These are phyloP conservation scores for Litoditis marina DNA, from an alignment of 2,888 invertebrate genomes.

Conservation along the genomic window DNA sequence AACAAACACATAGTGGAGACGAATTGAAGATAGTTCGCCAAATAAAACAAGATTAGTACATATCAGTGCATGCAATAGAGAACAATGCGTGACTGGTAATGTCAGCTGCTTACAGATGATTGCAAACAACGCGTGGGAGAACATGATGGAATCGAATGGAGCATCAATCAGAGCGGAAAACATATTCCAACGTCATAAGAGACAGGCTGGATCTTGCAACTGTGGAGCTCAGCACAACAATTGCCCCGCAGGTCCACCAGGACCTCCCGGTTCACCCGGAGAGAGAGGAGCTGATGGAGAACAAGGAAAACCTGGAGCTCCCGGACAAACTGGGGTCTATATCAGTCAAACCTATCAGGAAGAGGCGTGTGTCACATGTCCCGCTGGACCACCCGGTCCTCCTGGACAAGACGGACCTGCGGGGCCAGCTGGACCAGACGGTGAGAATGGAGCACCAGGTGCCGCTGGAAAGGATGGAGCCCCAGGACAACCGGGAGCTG, in stretches of 20 bases:
- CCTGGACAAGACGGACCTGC: constrained; percentile 28
- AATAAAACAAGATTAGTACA: too few species aligned
- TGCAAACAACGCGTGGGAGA: too few species aligned
- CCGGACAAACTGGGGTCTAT: not conserved
- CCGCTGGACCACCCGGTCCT: constrained; percentile 3
- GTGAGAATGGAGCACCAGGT: constrained; percentile 29
- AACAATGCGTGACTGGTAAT: too few species aligned
- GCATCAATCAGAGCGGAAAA: too few species aligned
- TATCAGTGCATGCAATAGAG: too few species aligned
- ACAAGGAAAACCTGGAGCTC: constrained; percentile 1
- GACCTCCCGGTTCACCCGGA: constrained; percentile 15
- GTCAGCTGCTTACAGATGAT: too few species aligned
- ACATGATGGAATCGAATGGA: too few species aligned
- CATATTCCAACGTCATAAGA: too few species aligned
- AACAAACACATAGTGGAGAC: too few species aligned
- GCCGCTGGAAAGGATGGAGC: constrained; percentile 28
- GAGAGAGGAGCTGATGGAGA: constrained; percentile 1
- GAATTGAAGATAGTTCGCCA: constrained; percentile 10
- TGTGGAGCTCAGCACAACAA: constrained; percentile 6
- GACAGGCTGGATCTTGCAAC: too few species aligned
- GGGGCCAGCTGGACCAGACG: constrained; percentile 22
- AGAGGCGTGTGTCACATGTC: not conserved
- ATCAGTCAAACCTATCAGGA: not conserved
- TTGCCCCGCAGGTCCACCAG: constrained; percentile 16
- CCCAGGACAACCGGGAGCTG: constrained; percentile 21